A percentile compares a stretch with the other conserved stretches of the same genome.
phyloP scores from a whole-genome alignment of 2,797 vertebrate species.

The Myotis daubentonii region DNA sequence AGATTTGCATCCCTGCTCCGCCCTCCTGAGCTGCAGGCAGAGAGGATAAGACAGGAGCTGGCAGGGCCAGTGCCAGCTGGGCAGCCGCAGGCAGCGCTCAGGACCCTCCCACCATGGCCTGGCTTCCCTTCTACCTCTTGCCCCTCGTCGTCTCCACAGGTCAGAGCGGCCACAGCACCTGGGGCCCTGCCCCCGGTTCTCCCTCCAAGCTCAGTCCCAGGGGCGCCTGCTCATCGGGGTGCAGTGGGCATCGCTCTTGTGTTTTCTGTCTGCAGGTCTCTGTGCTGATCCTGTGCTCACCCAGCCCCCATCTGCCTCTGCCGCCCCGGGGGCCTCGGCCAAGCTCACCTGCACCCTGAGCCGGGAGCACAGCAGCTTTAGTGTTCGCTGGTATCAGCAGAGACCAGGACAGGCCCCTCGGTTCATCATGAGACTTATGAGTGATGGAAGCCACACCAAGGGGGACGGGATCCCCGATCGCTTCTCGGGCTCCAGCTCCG shows the following conservation, averaged over 20 bases:
- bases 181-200: not conserved
- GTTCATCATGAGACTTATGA: rapidly evolving
- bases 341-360: not conserved
- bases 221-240: not conserved
- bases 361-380: rapidly evolving
- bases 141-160: not conserved
- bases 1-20: not conserved
- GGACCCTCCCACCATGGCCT: not conserved
- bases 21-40: not conserved
- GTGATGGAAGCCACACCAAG: not conserved
- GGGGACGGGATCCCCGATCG: not conserved
- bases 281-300: not conserved
- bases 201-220: not conserved
- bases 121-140: not conserved
- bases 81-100: not conserved
- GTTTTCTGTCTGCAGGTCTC: not conserved
- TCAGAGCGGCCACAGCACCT: not conserved
- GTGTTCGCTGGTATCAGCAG: rapidly evolving
- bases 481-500: not conserved
- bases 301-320: not conserved
- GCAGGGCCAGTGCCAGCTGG: not conserved
- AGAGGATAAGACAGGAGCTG: not conserved
- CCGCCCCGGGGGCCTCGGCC: not conserved
- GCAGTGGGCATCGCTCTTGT: not conserved
- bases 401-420: not conserved